These are phyloP conservation scores for Amphiprion ocellaris DNA, from an alignment of 2,113 vertebrate species.

Conservation along the genomic window DNA sequence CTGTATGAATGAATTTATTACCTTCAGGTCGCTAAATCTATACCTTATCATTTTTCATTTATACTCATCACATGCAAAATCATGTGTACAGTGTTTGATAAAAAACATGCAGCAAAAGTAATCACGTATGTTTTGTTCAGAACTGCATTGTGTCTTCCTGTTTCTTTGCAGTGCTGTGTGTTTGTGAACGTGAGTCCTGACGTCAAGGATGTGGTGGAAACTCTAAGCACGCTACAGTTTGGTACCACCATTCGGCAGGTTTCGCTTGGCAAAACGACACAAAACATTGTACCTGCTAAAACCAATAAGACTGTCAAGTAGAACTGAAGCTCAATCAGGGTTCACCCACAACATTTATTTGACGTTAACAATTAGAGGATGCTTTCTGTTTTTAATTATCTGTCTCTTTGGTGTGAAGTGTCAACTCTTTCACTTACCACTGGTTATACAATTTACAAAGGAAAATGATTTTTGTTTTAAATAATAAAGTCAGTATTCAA, in stretches of 20 bases:
- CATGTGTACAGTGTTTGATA: not conserved
- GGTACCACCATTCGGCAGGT: slow-evolving; percentile 76
- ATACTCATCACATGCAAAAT: no score
- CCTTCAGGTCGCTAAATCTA: not conserved
- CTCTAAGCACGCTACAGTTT: slow-evolving; percentile 80
- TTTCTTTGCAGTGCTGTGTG: slow-evolving; percentile 72
- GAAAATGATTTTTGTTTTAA: not conserved
- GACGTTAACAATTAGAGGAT: not conserved
- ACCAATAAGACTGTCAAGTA: slow-evolving; percentile 27
- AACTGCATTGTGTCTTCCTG: not conserved
- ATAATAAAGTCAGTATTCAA: slow-evolving; percentile 7
- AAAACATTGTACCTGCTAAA: slow-evolving; percentile 56
- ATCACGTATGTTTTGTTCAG: not conserved
- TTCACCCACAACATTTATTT: not conserved
- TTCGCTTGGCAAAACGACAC: slow-evolving; percentile 67
- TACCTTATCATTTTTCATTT: no score
- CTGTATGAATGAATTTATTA: no score
- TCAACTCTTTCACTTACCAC: not conserved
- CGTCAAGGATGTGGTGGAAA: slow-evolving; percentile 61
- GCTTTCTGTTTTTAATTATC: not conserved
- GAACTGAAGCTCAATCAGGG: not conserved
- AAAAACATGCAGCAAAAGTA: not conserved
- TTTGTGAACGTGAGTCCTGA: slow-evolving; percentile 77
- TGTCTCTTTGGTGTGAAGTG: not conserved
- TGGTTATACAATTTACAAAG: not conserved